Conservation (phyloP, 2,797 vertebrate genomes). For the Alauda arvensis region DNA sequence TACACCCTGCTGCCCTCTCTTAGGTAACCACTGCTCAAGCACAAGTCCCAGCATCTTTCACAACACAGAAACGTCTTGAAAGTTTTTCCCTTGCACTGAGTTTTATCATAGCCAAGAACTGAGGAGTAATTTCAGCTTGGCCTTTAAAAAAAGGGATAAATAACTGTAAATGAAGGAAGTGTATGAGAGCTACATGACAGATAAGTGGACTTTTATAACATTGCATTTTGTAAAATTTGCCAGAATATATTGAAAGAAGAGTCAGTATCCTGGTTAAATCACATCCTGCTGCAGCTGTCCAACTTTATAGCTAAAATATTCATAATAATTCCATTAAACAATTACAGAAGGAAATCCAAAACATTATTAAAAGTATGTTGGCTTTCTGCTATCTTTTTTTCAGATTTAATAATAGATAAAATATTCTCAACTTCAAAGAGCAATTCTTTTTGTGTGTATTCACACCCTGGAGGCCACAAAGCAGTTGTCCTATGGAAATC, state of each 20-base stretch:
- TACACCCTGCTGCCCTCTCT: not conserved
- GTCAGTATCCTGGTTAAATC: not conserved
- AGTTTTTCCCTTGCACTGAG: not conserved
- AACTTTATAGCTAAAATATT: slow-evolving; percentile 46
- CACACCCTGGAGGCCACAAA: not conserved
- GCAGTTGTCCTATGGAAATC: not conserved
- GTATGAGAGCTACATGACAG: not conserved
- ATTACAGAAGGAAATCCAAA: slow-evolving; percentile 71
- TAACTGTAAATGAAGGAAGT: not conserved
- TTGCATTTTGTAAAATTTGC: not conserved
- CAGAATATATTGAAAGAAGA: not conserved
- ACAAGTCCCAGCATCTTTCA: not conserved
- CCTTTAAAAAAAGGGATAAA: not conserved
- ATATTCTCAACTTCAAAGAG: slow-evolving; percentile 32
- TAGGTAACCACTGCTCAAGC: not conserved
- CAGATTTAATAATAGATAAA: slow-evolving; percentile 57
- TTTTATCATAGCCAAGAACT: not conserved
- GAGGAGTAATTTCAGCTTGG: not conserved
- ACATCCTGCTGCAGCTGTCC: slow-evolving; percentile 49
- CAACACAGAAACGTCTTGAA: not conserved
- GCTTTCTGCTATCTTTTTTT: slow-evolving; percentile 37
- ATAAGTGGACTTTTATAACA: not conserved
- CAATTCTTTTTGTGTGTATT: slow-evolving; percentile 17
- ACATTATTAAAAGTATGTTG: slow-evolving; percentile 61
- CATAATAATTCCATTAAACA: slow-evolving; percentile 60